Conservation (phyloP, 2,113 vertebrate species). For the Rhabdornis inornatus region DNA sequence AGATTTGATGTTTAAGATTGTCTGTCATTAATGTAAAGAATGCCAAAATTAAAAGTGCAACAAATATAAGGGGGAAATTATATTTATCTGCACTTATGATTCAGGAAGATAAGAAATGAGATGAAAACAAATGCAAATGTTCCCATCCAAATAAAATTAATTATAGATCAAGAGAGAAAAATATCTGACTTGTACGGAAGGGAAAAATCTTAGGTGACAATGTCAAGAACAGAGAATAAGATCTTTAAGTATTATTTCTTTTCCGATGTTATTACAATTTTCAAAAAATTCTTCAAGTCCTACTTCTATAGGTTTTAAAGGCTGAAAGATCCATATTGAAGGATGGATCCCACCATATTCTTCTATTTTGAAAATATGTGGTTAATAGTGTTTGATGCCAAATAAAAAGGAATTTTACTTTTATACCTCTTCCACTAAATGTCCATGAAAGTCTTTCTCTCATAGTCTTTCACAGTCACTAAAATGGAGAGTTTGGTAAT, state of each 20-base stretch:
- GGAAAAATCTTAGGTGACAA: background rate
- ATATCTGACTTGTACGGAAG: accelerated
- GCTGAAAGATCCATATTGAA: background rate
- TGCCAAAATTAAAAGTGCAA: background rate
- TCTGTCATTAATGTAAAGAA: background rate
- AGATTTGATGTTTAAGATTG: background rate
- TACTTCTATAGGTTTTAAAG: background rate
- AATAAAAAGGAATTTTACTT: background rate
- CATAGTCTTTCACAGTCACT: background rate
- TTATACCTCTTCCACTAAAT: background rate
- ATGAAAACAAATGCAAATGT: background rate
- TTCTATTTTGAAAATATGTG: background rate
- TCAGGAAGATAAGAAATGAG: background rate
- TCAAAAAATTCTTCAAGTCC: background rate
- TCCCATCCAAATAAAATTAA: background rate
- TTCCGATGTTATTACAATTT: background rate
- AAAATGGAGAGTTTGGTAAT: background rate
- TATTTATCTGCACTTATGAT: background rate
- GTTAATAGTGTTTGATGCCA: background rate
- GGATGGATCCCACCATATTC: accelerated
- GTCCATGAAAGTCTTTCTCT: background rate
- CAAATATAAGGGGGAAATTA: background rate
- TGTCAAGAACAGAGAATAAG: background rate
- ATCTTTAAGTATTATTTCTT: background rate
- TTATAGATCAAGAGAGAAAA: background rate